Evolutionary conservation across 2,888 invertebrate species (phyloP).

Genomic region (Pyrrhia umbra): DNA sequence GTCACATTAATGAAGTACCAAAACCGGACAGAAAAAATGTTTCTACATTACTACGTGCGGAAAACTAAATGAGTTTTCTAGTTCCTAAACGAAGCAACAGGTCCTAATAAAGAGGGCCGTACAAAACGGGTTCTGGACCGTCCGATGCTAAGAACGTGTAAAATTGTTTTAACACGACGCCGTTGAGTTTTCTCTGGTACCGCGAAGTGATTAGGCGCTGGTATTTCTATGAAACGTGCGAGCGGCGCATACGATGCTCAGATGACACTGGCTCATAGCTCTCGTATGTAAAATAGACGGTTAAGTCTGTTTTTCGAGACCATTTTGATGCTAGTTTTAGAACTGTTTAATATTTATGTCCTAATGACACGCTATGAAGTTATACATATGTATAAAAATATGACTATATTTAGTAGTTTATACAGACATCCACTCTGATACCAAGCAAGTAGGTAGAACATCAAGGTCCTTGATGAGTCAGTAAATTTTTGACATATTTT

Average conservation of each 20-base stretch:
- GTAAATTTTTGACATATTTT: background rate
- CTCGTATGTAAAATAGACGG: conserved; percentile 49
- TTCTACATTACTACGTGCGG: conserved; percentile 23
- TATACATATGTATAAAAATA: conserved; percentile 36
- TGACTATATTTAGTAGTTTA: no score
- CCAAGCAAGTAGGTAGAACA: conserved; percentile 1
- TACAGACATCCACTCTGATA: background rate
- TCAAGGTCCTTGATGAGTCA: background rate
- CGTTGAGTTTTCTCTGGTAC: conserved; percentile 59
- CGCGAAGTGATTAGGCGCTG: conserved; percentile 59
- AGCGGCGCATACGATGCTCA: conserved; percentile 37
- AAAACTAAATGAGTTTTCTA: conserved; percentile 51
- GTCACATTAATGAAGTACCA: conserved; percentile 13
- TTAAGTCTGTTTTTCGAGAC: conserved; percentile 39
- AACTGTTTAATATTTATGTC: conserved; percentile 45
- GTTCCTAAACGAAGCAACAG: conserved; percentile 47
- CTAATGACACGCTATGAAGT: conserved; percentile 39
- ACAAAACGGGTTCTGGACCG: conserved; percentile 46
- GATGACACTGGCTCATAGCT: conserved; percentile 52
- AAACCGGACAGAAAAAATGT: conserved; percentile 42
- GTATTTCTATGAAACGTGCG: conserved; percentile 56
- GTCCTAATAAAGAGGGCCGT: conserved; percentile 36
- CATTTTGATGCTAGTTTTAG: conserved; percentile 25
- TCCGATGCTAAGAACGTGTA: conserved; percentile 52
- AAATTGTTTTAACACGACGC: conserved; percentile 61